Base-by-base conservation (phyloP, 2,113 vertebrate species). In the Tetrax tetrax region DNA sequence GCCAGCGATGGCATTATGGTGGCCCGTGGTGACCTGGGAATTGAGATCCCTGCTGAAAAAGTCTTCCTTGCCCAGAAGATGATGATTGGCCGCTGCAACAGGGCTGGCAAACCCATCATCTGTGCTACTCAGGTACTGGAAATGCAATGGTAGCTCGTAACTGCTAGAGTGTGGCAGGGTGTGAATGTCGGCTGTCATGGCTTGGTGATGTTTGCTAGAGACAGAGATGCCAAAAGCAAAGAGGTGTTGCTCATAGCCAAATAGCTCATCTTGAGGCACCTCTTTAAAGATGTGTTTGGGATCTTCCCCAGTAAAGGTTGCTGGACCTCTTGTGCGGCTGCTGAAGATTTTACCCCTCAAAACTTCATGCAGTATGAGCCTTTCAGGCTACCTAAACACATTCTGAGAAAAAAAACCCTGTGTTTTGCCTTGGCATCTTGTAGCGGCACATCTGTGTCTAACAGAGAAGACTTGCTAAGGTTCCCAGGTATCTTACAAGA, bases 1-100 rank as follows among this genome's bases (percentile, higher is more conserved):
- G 99, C 99, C 74, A 99, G 99, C 0, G 99, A 99, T 94, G 99
- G 99, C 72, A 99, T 99, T 96, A 99, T 99, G 99, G 99, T 99
- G 86, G 99, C 99, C 47, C 99, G 99, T 6, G 99, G 99, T 50
- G 99, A 99, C 90, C 97, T 99, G 59, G 99, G 99, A 47, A 99
- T 99, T 4, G 99, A 99, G 98, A 99, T 99, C 96, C 99, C 99
- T 1, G 99, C 99, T 68, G 99, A 99, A 94, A 99, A 99, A 93
- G 99, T 99, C 91, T 99, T 99, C 97, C 95, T 99, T 0, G 99
- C 99, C 59, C 99, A 99, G 97, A 99, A 99, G 97, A 99, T 99
- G 99, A 99, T 99, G 99, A 99, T 99, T 28, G 99, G 99, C 27
- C 98, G 98, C 23, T 99, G 99, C 98, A 99, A 99, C 97, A 99